Base-by-base conservation (phyloP, 2,113 vertebrate genomes). In the Ciconia stormi region DNA sequence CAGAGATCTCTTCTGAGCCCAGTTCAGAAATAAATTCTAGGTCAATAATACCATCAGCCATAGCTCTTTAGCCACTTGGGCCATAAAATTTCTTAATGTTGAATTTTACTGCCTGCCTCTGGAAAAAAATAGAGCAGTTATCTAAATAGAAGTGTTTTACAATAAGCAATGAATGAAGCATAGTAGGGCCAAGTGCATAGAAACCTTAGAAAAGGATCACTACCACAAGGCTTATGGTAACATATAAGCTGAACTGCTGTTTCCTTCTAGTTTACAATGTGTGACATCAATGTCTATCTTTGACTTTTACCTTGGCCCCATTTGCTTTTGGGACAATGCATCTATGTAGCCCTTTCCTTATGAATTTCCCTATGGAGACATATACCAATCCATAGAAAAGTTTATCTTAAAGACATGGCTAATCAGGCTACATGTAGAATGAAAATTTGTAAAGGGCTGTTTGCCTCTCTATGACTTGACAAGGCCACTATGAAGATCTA, bases 11-110 rank as follows among this genome's bases (percentile, higher is more conserved):
- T 92, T 96, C 49, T 73, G 38, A 92, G 16, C 4, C 6, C 20
- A 44, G 50, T 29, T 83, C 50, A 90, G 42, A 93, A 85, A 83
- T 63, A 84, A 88, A 63, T 87, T 94, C 29, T 55, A 90, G n/a
- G 42, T 74, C 63, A 89, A 55, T 62, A 91, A 53, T 62, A 30
- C 22, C 73, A 21, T 27, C 61, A 87, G 13, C 16, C 23, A 58
- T 25, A 72, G 20, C 5, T 80, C 16, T 92, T 90, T 47, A 63
- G 25, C 15, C 38, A 59, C 10, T 22, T 82, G 27, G 8, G 22
- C 8, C 63, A 78, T 70, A 87, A 90, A 61, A 67, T 66, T 77
- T 88, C 59, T 91, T 65, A 82, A 73, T 29, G 34, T 34, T 91
- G 38, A 93, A 78, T 95, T 91, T 93, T 90, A 81, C 56, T 70